Conservation (phyloP, 2,113 vertebrate genomes). For the Ammospiza caudacuta region DNA sequence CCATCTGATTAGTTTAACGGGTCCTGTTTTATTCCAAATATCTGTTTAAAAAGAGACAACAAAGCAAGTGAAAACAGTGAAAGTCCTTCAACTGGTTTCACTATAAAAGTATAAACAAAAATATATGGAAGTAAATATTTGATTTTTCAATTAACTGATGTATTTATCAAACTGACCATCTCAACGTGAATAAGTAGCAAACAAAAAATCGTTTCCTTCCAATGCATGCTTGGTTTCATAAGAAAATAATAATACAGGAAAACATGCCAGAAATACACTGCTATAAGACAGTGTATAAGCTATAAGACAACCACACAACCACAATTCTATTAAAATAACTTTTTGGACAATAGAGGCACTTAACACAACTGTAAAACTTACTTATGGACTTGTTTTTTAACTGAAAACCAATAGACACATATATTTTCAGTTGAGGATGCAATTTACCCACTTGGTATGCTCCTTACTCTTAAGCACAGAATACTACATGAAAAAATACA, state of each 20-base stretch:
- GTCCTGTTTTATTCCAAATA: conserved; percentile 96
- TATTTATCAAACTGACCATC: neutral
- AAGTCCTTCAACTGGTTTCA: neutral
- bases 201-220: neutral
- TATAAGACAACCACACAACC: neutral
- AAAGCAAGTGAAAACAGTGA: neutral
- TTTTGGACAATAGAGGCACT: neutral
- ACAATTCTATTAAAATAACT: neutral
- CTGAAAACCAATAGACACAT: neutral
- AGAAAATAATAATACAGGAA: neutral
- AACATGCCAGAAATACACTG: neutral
- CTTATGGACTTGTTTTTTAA: neutral
- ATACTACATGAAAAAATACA: neutral
- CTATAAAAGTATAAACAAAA: neutral
- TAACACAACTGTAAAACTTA: neutral
- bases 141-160: neutral
- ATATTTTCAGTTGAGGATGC: neutral
- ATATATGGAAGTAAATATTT: neutral
- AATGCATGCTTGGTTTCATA: neutral
- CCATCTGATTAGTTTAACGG: conserved; percentile 93
- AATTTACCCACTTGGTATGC: neutral
- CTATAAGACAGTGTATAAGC: neutral
- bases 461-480: neutral
- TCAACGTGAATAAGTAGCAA: neutral
- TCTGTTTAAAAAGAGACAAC: conserved; percentile 77